Base-by-base conservation (phyloP, 2,797 vertebrate genomes). In the Atherinosoma microstoma region DNA sequence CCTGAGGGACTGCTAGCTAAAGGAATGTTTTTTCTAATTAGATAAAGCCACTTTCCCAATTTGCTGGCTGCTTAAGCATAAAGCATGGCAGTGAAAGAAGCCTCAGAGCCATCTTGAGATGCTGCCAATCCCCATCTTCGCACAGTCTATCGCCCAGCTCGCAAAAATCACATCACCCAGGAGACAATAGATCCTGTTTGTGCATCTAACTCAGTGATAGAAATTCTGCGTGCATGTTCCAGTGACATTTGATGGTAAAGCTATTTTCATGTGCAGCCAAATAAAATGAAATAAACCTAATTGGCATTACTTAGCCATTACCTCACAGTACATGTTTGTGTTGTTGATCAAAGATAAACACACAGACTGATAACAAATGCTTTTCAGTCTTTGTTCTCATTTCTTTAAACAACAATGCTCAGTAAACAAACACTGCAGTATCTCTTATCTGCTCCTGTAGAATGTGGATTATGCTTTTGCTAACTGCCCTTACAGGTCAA, bases 11-110 rank as follows among this genome's bases (percentile, higher is more conserved):
- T 82, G 84, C 88, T 86, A 84, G 88, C 93, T 91, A 91, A 92
- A 92, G 89, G 91, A 94, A 92, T 90, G 85, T 86, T 86, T 92
- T 93, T 92, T 92, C 93, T 94, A 94, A 94, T 94, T 93, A 94
- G 90, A 93, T 92, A 92, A 93, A 93, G 89, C 88, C 86, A 92
- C 91, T 93, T 93, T 92, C 90, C 88, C 93, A 93, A 92, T 95
- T 94, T 94, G 87, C 86, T 91, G 92, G 93, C 92, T 94, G 91
- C 91, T 93, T 94, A 93, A 93, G 85, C 90, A 91, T 90, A 91
- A 92, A 91, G 88, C 87, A 92, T 85, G 82, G 91, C 89, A 87
- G 88, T 27, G 78, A 89, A 78, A 82, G 79, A 87, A 87, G 89
- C 92, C 92, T 93, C 79, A 72, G 67, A 92, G 93, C 84, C 82